Evolutionary conservation across 2,113 vertebrate species (phyloP).

Genomic region (Anarrhichthys ocellatus): DNA sequence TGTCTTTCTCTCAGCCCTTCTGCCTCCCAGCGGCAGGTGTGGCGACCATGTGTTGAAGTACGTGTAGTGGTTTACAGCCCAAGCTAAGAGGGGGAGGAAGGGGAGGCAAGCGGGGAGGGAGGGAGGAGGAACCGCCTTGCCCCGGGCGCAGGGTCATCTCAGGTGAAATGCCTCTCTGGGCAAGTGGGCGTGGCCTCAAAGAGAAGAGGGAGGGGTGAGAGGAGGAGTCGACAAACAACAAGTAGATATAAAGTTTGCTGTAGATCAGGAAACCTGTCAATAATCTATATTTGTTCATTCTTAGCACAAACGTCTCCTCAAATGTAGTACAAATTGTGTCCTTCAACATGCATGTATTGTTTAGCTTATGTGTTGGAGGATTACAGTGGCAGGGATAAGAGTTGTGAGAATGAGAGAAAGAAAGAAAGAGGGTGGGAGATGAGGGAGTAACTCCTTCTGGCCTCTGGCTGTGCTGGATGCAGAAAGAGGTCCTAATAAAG

Average conservation of each 20-base stretch:
- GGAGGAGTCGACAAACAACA: slow-evolving; percentile 54
- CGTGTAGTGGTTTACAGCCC: slow-evolving; percentile 68
- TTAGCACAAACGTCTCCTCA: not conserved
- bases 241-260: slow-evolving; percentile 28
- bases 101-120: slow-evolving; percentile 41
- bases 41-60: slow-evolving; percentile 68
- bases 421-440: not conserved
- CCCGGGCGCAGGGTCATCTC: slow-evolving; percentile 70
- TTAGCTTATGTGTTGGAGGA: not conserved
- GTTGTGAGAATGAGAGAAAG: slow-evolving; percentile 11
- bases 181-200: slow-evolving; percentile 61
- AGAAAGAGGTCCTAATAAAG: slow-evolving; percentile 63
- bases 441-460: slow-evolving; percentile 20
- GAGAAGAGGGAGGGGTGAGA: slow-evolving; percentile 48
- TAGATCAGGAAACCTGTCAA: slow-evolving; percentile 19
- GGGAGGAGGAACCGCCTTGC: slow-evolving; percentile 56
- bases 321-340: not conserved
- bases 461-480: slow-evolving; percentile 25
- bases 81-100: slow-evolving; percentile 51
- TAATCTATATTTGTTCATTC: slow-evolving; percentile 1
- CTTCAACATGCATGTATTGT: not conserved
- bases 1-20: slow-evolving; percentile 31
- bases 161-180: slow-evolving; percentile 75
- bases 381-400: slow-evolving; percentile 1
- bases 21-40: slow-evolving; percentile 69